Base-by-base conservation (phyloP, 2,113 vertebrate species). In the Propithecus coquereli region DNA sequence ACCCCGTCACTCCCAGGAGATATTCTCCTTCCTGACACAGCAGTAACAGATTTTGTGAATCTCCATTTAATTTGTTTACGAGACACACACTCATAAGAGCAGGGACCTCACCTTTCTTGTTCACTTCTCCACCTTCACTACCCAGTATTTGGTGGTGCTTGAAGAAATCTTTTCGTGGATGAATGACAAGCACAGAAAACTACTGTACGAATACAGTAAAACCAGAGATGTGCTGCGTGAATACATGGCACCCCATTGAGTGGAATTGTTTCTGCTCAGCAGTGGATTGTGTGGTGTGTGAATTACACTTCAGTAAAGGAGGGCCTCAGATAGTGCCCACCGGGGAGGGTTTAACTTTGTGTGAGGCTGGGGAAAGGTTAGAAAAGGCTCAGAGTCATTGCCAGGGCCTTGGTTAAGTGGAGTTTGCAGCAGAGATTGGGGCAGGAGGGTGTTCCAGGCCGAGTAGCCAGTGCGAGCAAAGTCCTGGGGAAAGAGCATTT, bases 361-460 rank as follows among this genome's bases (percentile, higher is more conserved):
- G 12, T 8, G 23, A 22, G 52, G 34, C 16, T 40, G 57, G 14
- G 30, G 20, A 13, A 25, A 47, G 61, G 22, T 2, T 2, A 65
- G 89, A 54, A 68, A 30, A 32, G 4, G 47, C 71, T 59, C 45
- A 30, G 20, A 81, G 77, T 40, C 0, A 0, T 10, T 45, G 34
- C n/a, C 40, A 34, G 76, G 61, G 30, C 43, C 40, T 47, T 4
- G 0, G 8, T 34, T 34, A 47, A 34, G 59, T 20, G 13, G 43
- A 10, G 30, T 43, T 32, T 30, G 54, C 4, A 0, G 32, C 47
- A 18, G 40, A 32, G 20, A 5, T 57, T 47, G 50, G 88, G 40
- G 22, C 34, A 3, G 30, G 34, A 32, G 23, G 59, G 4, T 0
- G 0, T 3, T n/a, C 12, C 1, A 45, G n/a, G 34, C 8, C 1